These are phyloP conservation scores for Calypte anna DNA, from an alignment of 2,113 vertebrate species.

Conservation along the genomic window DNA sequence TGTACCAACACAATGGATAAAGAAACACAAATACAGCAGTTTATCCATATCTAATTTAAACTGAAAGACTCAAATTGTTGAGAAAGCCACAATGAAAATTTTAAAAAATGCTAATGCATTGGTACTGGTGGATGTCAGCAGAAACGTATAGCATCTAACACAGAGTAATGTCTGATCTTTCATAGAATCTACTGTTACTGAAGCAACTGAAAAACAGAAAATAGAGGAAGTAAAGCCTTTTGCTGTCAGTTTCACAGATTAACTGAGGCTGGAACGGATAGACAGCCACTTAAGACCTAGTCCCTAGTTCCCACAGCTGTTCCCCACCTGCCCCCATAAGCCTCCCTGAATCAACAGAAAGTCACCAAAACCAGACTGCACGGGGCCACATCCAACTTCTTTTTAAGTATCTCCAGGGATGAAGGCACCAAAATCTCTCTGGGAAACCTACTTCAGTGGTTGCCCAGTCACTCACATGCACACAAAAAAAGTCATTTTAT, in stretches of 20 bases:
- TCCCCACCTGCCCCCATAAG: background rate
- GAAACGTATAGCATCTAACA: background rate
- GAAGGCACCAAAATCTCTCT: background rate
- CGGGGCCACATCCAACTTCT: rapidly evolving
- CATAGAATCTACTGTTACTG: background rate
- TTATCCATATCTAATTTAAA: background rate
- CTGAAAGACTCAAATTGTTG: background rate
- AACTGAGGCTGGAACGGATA: background rate
- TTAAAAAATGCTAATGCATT: background rate
- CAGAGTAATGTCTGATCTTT: background rate
- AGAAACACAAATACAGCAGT: background rate
- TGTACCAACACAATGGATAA: background rate
- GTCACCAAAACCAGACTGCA: background rate
- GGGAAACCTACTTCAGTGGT: background rate
- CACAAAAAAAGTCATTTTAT: background rate
- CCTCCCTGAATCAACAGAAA: background rate
- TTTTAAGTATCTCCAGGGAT: background rate
- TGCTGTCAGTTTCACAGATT: background rate
- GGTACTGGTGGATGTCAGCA: background rate
- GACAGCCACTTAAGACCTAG: background rate
- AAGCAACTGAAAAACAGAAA: background rate
- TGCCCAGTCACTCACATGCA: background rate
- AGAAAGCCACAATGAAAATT: background rate
- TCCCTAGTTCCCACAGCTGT: background rate
- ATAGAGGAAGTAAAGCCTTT: background rate